Evolutionary conservation across 2,113 vertebrate species (phyloP).

Genomic region (Malurus alboscapulatus): DNA sequence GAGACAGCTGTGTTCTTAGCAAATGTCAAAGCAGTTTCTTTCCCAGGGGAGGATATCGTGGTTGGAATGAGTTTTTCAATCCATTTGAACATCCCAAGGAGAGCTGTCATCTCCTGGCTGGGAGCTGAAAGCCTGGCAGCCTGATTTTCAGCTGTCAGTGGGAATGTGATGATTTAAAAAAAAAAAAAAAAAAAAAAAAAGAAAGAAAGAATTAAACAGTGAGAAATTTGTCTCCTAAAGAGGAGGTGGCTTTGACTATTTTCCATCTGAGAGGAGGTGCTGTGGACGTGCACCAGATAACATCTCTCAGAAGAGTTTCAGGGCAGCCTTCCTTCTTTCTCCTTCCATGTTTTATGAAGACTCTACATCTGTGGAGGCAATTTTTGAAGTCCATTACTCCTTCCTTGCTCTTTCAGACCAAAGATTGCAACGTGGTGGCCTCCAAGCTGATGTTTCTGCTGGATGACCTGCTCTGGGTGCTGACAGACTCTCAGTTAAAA

Average conservation of each 20-base stretch:
- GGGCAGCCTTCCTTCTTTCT: neutral
- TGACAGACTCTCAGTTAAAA: conserved; percentile 96
- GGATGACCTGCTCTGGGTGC: conserved; percentile 96
- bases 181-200: neutral
- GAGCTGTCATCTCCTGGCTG: neutral
- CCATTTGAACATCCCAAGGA: rapidly evolving
- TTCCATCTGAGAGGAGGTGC: neutral
- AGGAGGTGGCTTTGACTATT: neutral
- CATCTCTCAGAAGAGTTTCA: neutral
- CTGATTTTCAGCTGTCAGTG: neutral
- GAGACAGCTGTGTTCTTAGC: conserved; percentile 3
- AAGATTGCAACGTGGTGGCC: conserved; percentile 94
- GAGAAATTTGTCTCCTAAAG: neutral
- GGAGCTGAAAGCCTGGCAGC: neutral
- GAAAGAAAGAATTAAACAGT: neutral
- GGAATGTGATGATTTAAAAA: neutral
- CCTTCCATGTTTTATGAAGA: neutral
- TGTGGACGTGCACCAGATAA: neutral
- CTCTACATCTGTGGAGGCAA: neutral
- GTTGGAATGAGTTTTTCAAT: neutral
- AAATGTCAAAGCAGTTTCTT: conserved; percentile 16
- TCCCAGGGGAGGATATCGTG: neutral
- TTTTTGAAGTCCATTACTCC: neutral
- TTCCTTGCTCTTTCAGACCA: conserved; percentile 77
- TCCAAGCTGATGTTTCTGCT: conserved; percentile 95